Evolutionary conservation across 1,140 invertebrate species (phyloP).

Genomic region (Periplaneta americana): DNA sequence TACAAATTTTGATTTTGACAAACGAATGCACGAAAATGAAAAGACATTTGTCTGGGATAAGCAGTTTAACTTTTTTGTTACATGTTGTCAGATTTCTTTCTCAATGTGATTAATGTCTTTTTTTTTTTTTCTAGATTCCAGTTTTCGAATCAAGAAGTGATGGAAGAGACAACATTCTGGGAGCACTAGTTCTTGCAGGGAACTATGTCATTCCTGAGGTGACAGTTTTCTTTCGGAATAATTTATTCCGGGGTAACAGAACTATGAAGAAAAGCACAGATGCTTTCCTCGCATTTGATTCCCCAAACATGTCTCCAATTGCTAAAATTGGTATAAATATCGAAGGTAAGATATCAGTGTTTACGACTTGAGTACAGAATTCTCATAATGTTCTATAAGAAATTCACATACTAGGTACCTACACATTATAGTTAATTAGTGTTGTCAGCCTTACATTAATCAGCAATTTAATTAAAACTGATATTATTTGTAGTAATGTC

Average conservation of each 20-base stretch:
- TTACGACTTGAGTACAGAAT: no score
- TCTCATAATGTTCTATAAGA: no score
- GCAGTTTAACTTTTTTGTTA: no score
- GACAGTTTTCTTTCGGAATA: conserved; percentile 84
- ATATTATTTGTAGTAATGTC: no score
- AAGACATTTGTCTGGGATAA: no score
- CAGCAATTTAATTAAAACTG: no score
- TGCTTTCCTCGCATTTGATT: conserved; percentile 83
- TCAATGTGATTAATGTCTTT: not conserved
- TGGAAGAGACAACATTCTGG: conserved; percentile 89
- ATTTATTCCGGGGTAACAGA: conserved; percentile 87
- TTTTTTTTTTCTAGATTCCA: conserved; percentile 62
- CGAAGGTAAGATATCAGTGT: conserved; percentile 40
- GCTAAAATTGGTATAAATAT: conserved; percentile 74
- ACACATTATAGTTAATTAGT: no score
- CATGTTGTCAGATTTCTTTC: not conserved
- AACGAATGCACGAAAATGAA: no score
- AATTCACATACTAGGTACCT: no score
- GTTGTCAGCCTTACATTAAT: no score
- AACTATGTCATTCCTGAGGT: conserved; percentile 91
- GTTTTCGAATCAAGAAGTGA: conserved; percentile 88
- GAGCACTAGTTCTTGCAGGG: conserved; percentile 87
- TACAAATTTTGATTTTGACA: no score
- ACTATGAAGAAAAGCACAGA: conserved; percentile 78
- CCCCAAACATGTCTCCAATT: conserved; percentile 82